Percentiles rank a stretch among this genome's conserved stretches.
Evolutionary conservation across 2,113 vertebrate species (phyloP).

Genomic region (Pongo abelii): DNA sequence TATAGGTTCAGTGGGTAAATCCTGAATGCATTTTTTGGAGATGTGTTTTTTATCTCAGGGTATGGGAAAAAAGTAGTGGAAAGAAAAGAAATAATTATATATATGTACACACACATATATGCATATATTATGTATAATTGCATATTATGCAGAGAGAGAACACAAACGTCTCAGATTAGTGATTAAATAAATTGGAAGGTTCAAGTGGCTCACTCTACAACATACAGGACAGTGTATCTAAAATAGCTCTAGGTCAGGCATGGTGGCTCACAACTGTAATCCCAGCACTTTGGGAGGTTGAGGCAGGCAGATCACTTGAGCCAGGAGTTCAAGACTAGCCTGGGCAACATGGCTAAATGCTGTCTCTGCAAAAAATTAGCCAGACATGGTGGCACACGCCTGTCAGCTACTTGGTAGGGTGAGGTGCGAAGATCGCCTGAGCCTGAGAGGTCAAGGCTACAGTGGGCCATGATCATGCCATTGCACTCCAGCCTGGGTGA

Average conservation of each 20-base stretch:
- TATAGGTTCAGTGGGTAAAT: neutral
- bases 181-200: neutral
- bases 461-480: too few relatives aligned
- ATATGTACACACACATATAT: neutral
- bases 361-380: too few relatives aligned
- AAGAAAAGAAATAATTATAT: neutral
- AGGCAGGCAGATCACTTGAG: too few relatives aligned
- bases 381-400: too few relatives aligned
- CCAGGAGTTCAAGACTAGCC: too few relatives aligned
- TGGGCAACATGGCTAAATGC: too few relatives aligned
- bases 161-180: neutral
- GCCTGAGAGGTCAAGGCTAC: too few relatives aligned
- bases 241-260: neutral
- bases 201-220: neutral
- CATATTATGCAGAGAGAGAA: neutral
- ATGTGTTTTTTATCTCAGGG: neutral
- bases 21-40: neutral
- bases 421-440: too few relatives aligned
- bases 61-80: neutral
- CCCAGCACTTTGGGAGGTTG: too few relatives aligned
- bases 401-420: too few relatives aligned
- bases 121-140: neutral
- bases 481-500: too few relatives aligned
- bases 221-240: neutral
- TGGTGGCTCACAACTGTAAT: too few relatives aligned